Conservation (phyloP, 2,888 invertebrate species). For the Nemoura dubitans region DNA sequence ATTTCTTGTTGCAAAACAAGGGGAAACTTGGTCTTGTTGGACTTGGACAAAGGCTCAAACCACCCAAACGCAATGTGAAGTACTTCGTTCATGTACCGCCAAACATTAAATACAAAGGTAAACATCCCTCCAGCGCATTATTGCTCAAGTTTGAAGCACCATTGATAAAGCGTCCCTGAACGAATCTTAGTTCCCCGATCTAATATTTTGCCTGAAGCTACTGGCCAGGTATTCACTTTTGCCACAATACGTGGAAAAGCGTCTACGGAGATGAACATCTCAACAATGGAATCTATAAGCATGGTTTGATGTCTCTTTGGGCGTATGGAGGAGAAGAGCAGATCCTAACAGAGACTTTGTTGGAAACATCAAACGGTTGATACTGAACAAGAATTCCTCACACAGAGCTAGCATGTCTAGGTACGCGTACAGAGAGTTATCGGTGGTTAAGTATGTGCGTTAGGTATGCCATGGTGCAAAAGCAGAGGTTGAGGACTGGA, state of each 20-base stretch:
- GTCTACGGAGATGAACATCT: neutral
- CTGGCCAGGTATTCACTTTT: neutral
- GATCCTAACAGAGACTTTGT: neutral
- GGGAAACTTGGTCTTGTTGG: no score
- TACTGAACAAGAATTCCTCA: neutral
- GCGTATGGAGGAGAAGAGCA: neutral
- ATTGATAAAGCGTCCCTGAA: neutral
- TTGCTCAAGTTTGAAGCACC: neutral
- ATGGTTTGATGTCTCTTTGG: neutral
- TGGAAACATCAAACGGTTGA: conserved; percentile 8
- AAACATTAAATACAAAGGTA: neutral
- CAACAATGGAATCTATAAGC: neutral
- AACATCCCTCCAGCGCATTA: neutral
- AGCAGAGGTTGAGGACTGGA: no score
- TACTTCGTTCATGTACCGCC: neutral
- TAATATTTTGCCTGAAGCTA: neutral
- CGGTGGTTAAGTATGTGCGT: no score
- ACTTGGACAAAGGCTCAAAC: neutral
- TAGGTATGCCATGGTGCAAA: no score
- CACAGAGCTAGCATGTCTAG: neutral
- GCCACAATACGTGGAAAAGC: neutral
- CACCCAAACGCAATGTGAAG: neutral
- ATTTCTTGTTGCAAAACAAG: no score
- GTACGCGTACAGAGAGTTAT: no score
- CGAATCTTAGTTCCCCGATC: neutral